Base-by-base conservation (phyloP, 2,113 vertebrate species). In the Rhinogobius similis region DNA sequence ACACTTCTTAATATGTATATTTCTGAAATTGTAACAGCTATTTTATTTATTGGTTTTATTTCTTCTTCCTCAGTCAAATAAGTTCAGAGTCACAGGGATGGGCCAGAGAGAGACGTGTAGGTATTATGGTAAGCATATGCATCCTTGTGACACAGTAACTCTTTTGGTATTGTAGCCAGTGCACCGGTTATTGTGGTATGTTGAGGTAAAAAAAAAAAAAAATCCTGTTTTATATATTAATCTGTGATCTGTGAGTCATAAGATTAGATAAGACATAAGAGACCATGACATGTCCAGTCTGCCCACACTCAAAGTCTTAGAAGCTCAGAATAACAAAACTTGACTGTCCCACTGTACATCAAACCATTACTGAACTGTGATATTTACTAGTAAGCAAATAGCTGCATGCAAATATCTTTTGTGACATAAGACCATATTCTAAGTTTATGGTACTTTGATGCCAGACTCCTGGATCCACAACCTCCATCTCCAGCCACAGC, bases 401-500 rank as follows among this genome's bases (percentile, higher is more conserved):
- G n/a, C n/a, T n/a, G n/a, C n/a, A n/a, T n/a, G n/a, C n/a, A n/a
- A n/a, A n/a, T n/a, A n/a, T n/a, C n/a, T n/a, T n/a, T n/a, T n/a
- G n/a, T n/a, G n/a, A n/a, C n/a, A n/a, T n/a, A n/a, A n/a, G n/a
- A n/a, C n/a, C n/a, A n/a, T n/a, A n/a, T n/a, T n/a, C n/a, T 41
- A 41, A 65, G 44, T 44, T 11, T 58, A 5, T 4, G 3, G 10
- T n/a, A 56, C 14, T 61, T 69, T 79, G 56, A 65, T 48, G 1
- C 41, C 68, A 94, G 93, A 92, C 90, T 74, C 89, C 91, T 73
- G 87, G 86, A 81, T 93, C 91, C 18, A 67, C 69, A 4, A 65
- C 82, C 23, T 83, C 93, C 4, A 32, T 84, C 14, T 92, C 89
- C 24, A 90, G 81, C 67, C 79, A 78, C 1, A 83, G 83, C 62